Conservation (phyloP, 92 coral and sea anemone species). For the Bergia puertoricense region DNA sequence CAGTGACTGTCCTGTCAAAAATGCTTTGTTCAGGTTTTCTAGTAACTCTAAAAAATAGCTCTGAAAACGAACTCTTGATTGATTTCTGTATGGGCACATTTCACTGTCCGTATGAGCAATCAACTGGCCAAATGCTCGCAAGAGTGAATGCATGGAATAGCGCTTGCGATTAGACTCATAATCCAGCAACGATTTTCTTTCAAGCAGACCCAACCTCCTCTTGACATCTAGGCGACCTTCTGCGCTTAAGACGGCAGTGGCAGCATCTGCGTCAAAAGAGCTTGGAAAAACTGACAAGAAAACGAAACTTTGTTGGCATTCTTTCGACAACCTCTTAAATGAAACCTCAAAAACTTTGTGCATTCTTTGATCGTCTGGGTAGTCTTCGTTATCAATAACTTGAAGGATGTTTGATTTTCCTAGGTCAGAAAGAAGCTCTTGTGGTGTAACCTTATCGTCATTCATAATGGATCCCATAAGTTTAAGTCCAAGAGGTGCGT, state of each 20-base stretch:
- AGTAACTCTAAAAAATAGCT: background rate
- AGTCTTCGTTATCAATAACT: constrained; percentile 13
- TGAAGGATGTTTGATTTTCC: background rate
- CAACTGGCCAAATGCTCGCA: background rate
- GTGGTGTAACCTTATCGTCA: constrained; percentile 5
- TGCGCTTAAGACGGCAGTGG: constrained; percentile 1
- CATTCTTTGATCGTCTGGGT: constrained; percentile 29
- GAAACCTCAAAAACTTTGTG: constrained; percentile 21
- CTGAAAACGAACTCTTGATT: background rate
- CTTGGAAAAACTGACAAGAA: constrained; percentile 21
- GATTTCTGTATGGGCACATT: background rate
- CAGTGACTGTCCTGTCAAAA: constrained; percentile 22
- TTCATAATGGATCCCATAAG: background rate
- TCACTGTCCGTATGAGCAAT: background rate
- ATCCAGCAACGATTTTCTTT: constrained; percentile 17
- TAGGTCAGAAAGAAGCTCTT: constrained; percentile 19
- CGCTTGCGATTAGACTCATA: background rate
- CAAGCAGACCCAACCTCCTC: background rate
- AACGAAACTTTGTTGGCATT: background rate
- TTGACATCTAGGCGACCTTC: background rate
- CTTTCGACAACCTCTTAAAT: constrained; percentile 11
- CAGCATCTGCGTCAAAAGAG: constrained; percentile 23
- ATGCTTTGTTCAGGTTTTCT: background rate
- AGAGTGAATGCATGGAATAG: constrained; percentile 14
- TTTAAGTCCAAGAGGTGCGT: constrained; percentile 2